These are phyloP conservation scores for Phoenicopterus ruber DNA, from an alignment of 2,113 vertebrate genomes.

Conservation along the genomic window DNA sequence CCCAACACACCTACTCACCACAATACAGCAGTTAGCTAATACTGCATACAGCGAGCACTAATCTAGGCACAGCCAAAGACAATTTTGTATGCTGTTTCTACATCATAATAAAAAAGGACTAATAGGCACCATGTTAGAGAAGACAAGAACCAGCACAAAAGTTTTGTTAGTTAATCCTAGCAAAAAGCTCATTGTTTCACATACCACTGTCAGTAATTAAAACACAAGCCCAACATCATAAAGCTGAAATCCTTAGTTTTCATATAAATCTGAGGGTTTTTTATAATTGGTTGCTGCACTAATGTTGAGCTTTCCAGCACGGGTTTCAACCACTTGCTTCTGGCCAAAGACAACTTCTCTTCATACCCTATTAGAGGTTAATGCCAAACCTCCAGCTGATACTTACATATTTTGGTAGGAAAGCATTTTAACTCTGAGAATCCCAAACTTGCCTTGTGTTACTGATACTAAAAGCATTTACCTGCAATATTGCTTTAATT, in stretches of 20 bases:
- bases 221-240: background rate
- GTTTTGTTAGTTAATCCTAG: background rate
- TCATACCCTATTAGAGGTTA: background rate
- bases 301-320: background rate
- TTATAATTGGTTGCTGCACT: background rate
- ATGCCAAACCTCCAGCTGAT: background rate
- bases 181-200: background rate
- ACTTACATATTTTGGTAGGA: background rate
- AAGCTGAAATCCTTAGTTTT: background rate
- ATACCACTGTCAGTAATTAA: background rate
- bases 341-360: background rate
- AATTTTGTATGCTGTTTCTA: background rate
- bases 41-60: background rate
- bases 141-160: background rate
- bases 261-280: background rate
- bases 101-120: background rate
- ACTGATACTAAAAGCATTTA: background rate
- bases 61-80: background rate
- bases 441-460: background rate
- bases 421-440: background rate
- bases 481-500: background rate
- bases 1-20: background rate
- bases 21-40: background rate
- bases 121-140: background rate
- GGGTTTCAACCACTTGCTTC: background rate